Evolutionary conservation across 2,888 invertebrate species (phyloP), one percentile per base, ranked within the genome.

Genomic region (Lycaena phlaeas): DNA sequence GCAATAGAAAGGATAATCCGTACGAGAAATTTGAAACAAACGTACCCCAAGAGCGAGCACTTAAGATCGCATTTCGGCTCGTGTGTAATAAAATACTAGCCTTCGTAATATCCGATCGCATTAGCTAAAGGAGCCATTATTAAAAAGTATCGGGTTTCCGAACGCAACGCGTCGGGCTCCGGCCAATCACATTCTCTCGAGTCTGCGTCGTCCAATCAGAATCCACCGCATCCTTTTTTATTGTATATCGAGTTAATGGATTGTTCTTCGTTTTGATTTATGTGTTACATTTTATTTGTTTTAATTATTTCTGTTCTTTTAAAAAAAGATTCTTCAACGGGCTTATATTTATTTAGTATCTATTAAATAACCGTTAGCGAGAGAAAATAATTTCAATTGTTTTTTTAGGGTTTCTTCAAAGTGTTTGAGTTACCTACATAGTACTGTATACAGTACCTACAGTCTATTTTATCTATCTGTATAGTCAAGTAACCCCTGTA

Each of bases 81-180:
- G 59, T 61, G 67, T 69, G 75, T 79, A 81, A 79, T 81, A 81
- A 79, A 81, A 81, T 78, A 79, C 76, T 66, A 68, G 67, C 66
- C 63, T 58, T 66, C 63, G 68, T 72, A 69, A 74, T 77, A 77
- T 75, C 63, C 71, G 77, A 77, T 79, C 82, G 74, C 78, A 84
- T 84, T 82, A 84, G 71, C 76, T 65, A 72, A 76, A 81, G 76
- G 69, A 81, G 75, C 84, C 81, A 82, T 84, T 82, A 82, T 82
- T 82, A 82, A 84, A 84, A 84, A 82, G 81, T 84, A 84, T 84
- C 84, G 67, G 65, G 68, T 84, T 82, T 72, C 82, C 43, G 69
- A 78, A 74, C 78, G 77, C 66, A 66, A 53, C 63, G 65, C 63
- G 64, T 52, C 55, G 54, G 2, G 53, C 59, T 51, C 42, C 57